These are phyloP conservation scores for Hirundo rustica DNA, from an alignment of 2,797 vertebrate genomes.

Conservation along the genomic window DNA sequence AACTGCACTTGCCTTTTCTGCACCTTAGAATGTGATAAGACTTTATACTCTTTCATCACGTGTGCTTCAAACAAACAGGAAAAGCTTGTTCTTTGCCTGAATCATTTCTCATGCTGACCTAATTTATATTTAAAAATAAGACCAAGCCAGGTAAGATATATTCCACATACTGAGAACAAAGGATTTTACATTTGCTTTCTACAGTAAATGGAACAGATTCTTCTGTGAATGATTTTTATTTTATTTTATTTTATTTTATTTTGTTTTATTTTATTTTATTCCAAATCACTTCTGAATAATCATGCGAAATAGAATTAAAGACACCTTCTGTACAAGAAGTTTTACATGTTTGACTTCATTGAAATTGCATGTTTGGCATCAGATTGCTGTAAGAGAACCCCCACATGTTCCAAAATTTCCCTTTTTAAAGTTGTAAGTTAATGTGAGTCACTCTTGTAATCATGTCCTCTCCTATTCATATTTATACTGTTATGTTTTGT, in stretches of 20 bases:
- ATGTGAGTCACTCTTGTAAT: conserved; percentile 62
- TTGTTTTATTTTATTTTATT: neutral
- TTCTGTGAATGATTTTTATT: neutral
- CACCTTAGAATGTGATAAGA: neutral
- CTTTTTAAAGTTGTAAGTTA: conserved; percentile 52
- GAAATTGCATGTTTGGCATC: conserved; percentile 62
- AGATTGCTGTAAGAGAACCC: conserved; percentile 10
- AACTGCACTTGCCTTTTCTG: neutral
- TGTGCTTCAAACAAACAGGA: neutral
- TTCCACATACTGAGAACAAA: neutral
- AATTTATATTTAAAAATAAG: neutral
- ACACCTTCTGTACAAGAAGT: conserved; percentile 34
- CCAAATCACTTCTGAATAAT: neutral
- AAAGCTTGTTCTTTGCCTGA: neutral
- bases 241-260: neutral
- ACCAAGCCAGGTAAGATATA: neutral
- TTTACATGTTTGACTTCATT: conserved; percentile 33
- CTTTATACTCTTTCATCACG: neutral
- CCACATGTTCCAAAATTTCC: conserved; percentile 27
- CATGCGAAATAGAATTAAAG: neutral
- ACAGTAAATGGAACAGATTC: neutral
- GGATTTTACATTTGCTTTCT: neutral
- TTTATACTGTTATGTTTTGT: conserved; percentile 68
- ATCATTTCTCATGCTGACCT: neutral
- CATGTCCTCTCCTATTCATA: conserved; percentile 43